Evolutionary conservation across 2,797 vertebrate genomes (phyloP).

Genomic region (Eutrigla gurnardus): DNA sequence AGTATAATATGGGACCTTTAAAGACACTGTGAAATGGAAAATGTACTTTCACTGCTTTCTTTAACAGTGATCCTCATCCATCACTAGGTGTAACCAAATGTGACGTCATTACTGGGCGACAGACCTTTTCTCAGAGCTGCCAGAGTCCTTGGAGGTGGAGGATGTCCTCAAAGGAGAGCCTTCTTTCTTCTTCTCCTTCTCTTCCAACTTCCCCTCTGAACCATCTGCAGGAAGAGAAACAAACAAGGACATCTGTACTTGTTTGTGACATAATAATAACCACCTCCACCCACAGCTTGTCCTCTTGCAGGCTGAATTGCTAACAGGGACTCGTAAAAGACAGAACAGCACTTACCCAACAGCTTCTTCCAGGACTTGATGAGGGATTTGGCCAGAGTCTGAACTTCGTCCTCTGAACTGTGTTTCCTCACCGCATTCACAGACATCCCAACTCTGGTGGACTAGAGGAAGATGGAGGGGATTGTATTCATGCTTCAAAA

Average conservation of each 20-base stretch:
- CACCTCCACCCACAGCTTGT: neutral
- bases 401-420: slow-evolving; percentile 94
- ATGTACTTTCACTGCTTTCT: neutral
- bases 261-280: neutral
- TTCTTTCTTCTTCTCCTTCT: slow-evolving; percentile 86
- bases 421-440: slow-evolving; percentile 96
- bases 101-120: neutral
- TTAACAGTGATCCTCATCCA: neutral
- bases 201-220: slow-evolving; percentile 86
- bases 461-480: slow-evolving; percentile 75
- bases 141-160: slow-evolving; percentile 85
- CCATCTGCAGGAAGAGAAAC: slow-evolving; percentile 81
- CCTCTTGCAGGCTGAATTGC: neutral
- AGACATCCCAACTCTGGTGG: slow-evolving; percentile 95
- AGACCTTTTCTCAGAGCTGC: slow-evolving; percentile 87
- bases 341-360: slow-evolving; percentile 82
- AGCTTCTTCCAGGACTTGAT: slow-evolving; percentile 99
- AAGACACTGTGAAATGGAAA: neutral
- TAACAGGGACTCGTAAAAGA: neutral
- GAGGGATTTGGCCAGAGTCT: slow-evolving; percentile 92
- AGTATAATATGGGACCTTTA: neutral
- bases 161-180: slow-evolving; percentile 83
- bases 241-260: neutral
- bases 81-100: neutral
- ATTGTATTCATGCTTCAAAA: too few species aligned